A percentile compares a stretch with the other conserved stretches of the same genome.
These are phyloP conservation scores for Terebella lapidaria DNA, from an alignment of 2,888 invertebrate genomes.

Conservation along the genomic window DNA sequence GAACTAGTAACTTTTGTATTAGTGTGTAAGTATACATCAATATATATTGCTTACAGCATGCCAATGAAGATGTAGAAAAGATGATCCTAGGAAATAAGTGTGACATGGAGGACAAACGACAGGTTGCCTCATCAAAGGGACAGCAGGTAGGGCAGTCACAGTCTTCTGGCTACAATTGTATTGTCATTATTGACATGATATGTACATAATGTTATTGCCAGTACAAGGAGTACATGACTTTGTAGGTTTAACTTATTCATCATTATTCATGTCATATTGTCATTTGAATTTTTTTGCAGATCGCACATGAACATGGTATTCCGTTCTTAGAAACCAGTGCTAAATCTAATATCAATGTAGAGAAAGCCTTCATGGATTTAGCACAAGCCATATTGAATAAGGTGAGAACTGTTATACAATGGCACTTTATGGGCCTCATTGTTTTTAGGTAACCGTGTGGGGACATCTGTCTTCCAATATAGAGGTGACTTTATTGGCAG, in stretches of 20 bases:
- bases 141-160: constrained; percentile 55
- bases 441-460: no score
- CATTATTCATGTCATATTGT: no score
- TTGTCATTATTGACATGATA: no score
- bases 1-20: no score
- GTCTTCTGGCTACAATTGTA: neutral
- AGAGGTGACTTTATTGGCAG: neutral
- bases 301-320: constrained; percentile 90
- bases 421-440: no score
- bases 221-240: no score
- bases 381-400: constrained; percentile 93
- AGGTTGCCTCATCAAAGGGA: constrained; percentile 86
- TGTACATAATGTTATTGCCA: no score
- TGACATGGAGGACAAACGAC: constrained; percentile 92
- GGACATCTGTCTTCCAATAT: no score
- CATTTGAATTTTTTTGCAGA: constrained; percentile 64
- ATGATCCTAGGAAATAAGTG: constrained; percentile 98
- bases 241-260: no score
- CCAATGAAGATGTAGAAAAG: constrained; percentile 96
- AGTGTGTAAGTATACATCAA: no score
- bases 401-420: constrained; percentile 26
- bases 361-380: constrained; percentile 88
- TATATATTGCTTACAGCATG: constrained; percentile 76
- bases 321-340: constrained; percentile 98
- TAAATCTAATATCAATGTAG: constrained; percentile 94